These are phyloP conservation scores for Nesospiza acunhae DNA, from an alignment of 2,113 vertebrate genomes.

Conservation along the genomic window DNA sequence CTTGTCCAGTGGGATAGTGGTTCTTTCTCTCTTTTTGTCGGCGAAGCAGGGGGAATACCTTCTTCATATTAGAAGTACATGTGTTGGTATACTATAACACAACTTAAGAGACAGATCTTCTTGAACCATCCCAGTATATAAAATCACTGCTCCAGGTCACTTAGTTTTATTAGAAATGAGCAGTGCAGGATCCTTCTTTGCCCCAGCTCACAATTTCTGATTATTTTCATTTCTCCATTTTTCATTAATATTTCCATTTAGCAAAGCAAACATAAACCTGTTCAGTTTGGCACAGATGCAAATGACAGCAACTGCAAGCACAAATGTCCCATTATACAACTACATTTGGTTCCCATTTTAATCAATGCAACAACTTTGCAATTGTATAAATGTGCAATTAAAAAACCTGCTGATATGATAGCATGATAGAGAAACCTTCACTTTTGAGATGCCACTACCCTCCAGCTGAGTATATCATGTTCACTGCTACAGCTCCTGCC, in stretches of 20 bases:
- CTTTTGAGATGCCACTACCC: fast-evolving
- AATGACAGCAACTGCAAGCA: neutral
- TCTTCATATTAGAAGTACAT: neutral
- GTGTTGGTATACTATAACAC: neutral
- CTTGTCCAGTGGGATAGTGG: neutral
- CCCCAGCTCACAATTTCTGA: neutral
- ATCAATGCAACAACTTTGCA: neutral
- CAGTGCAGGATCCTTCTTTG: neutral
- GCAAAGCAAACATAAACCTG: neutral
- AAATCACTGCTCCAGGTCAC: neutral
- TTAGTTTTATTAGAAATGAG: neutral
- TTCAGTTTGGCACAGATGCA: neutral
- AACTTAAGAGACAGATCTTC: neutral
- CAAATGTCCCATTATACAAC: neutral
- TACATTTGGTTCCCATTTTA: neutral
- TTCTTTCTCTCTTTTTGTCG: neutral
- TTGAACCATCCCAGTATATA: neutral
- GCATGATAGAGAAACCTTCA: neutral
- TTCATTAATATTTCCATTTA: neutral
- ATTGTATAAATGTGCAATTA: neutral
- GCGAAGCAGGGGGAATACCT: fast-evolving
- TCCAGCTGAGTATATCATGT: neutral
- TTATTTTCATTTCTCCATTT: neutral
- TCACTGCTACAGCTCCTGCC: neutral
- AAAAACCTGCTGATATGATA: neutral